Evolutionary conservation across 35 echinoderm and acorn worm genomes (phyloP).

Genomic region (Stichopus chloronotus): DNA sequence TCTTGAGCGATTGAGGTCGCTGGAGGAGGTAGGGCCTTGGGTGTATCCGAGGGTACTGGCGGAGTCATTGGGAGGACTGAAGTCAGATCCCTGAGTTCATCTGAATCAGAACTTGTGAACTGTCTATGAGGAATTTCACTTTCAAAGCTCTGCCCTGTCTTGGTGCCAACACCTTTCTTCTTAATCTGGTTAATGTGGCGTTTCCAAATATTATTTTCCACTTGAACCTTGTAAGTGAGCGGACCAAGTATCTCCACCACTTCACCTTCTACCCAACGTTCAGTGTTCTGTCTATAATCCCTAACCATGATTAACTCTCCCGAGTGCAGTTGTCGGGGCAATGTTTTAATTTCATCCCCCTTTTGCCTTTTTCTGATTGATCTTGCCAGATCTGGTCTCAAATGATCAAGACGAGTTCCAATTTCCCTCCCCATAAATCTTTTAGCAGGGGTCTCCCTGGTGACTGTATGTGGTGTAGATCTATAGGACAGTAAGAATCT

Average conservation of each 20-base stretch:
- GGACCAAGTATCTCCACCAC: neutral
- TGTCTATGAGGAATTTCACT: neutral
- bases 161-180: too few species aligned
- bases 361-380: slow-evolving; percentile 25
- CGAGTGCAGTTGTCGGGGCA: neutral
- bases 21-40: neutral
- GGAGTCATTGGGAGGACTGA: neutral
- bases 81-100: neutral
- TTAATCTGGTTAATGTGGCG: slow-evolving; percentile 15
- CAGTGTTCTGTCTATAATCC: neutral
- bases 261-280: neutral
- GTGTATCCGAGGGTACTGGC: neutral
- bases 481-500: slow-evolving; percentile 31
- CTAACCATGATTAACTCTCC: neutral
- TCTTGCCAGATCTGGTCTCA: slow-evolving; percentile 5
- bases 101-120: neutral
- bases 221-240: slow-evolving; percentile 8
- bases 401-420: neutral
- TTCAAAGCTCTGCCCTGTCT: neutral
- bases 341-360: neutral
- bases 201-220: slow-evolving; percentile 1
- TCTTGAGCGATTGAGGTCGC: neutral
- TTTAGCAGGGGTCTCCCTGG: slow-evolving; percentile 29
- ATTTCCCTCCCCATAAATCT: slow-evolving; percentile 12
- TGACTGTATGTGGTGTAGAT: slow-evolving; percentile 18